Evolutionary conservation across 2,888 invertebrate genomes (phyloP), one percentile per base, ranked within the genome.

Genomic region (Melikaiella ostensackeni): DNA sequence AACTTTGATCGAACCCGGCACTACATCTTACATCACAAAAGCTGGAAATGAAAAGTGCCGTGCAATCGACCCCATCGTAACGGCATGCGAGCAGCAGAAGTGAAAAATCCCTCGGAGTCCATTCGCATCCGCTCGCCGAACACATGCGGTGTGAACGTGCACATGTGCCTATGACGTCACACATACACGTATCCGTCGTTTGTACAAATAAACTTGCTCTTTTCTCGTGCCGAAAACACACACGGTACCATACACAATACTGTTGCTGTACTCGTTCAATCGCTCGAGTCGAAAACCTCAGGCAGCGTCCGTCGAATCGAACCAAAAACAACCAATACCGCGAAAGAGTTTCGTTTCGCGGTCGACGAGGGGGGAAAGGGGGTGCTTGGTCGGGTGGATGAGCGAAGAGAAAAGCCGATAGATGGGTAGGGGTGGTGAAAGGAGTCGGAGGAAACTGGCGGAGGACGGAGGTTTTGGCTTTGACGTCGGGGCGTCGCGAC

Each of bases 401-500:
- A 66, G 77, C 70, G 82, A 82, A 78, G 83, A 80, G 81, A 77
- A 83, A 80, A 81, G 77, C 83, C 83, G 80, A 80, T 80, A 79
- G 79, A 79, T 46, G 46, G 42, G 19, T n/a, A 46, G 30, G 64
- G 24, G 64, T 21, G 64, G 64, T 6, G 24, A 16, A 42, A 8
- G 19, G 64, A 42, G 42, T 80, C 77, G 77, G 78, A 78, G 75
- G 79, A 80, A 64, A 19, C 80, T 75, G 77, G 76, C 75, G 76
- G 78, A 80, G 86, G 83, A 81, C 83, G 84, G 86, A 86, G 87
- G 84, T 88, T 89, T 88, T 80, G 85, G 88, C 89, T 89, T 89
- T 90, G 90, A 89, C 89, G 88, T 88, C 86, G 86, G 86, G 88
- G 88, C 88, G 89, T 90, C 89, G 89, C 88, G 88, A 88, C 88